Percentiles rank a stretch among this genome's conserved stretches.
Evolutionary conservation across 2,888 invertebrate genomes (phyloP).

Genomic region (Lymantria monacha): DNA sequence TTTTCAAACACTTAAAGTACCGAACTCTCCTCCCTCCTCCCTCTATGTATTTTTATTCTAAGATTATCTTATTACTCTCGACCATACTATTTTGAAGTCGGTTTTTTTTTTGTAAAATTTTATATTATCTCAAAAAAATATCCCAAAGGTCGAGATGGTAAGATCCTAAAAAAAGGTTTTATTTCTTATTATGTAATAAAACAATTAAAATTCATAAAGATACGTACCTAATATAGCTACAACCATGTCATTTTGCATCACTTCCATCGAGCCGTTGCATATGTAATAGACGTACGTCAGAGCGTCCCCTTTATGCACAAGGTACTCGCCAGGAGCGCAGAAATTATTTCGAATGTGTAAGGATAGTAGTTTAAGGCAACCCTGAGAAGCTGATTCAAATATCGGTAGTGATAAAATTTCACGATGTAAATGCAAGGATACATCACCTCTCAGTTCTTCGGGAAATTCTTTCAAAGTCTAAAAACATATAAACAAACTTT

Average conservation of each 20-base stretch:
- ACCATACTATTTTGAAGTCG: no score
- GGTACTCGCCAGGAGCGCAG: conserved; percentile 97
- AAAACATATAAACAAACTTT: conserved; percentile 40
- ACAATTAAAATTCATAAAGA: not conserved
- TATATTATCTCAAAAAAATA: no score
- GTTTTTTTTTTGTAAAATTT: no score
- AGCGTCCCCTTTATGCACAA: conserved; percentile 97
- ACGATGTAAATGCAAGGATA: conserved; percentile 96
- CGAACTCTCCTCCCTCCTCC: no score
- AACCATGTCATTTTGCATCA: conserved; percentile 97
- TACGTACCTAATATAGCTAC: conserved; percentile 93
- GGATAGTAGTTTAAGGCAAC: conserved; percentile 95
- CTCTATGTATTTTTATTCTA: no score
- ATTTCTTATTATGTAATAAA: not conserved
- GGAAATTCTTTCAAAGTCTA: conserved; percentile 98
- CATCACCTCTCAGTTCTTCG: conserved; percentile 96
- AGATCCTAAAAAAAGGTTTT: no score
- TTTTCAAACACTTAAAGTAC: no score
- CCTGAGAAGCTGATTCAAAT: conserved; percentile 97
- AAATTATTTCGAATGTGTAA: conserved; percentile 96
- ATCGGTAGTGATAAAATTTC: conserved; percentile 97
- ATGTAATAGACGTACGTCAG: conserved; percentile 96
- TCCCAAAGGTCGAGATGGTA: no score
- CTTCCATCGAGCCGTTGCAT: conserved; percentile 98
- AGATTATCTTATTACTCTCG: no score